Base-by-base conservation (phyloP, 2,113 vertebrate genomes). In the Bungarus multicinctus region DNA sequence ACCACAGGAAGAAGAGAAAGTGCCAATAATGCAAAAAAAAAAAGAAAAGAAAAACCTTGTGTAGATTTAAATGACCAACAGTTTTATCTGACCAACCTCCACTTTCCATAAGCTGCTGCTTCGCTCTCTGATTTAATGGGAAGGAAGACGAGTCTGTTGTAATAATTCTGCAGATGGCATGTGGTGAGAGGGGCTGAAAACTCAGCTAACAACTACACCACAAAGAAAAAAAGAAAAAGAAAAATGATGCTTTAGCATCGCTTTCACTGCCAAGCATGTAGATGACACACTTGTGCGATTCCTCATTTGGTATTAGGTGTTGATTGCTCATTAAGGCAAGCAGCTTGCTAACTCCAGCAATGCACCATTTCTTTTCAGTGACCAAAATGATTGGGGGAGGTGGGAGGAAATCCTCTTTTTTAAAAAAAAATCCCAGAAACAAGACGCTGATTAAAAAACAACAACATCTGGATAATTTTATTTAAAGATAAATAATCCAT, bases 311-410 rank as follows among this genome's bases (percentile, higher is more conserved):
- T 95, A 97, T 97, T 97, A 97, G 90, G 93, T 89, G 97, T 93
- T 96, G 92, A 96, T 97, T 96, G 96, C 96, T 97, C 97, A 96
- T 97, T 97, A 97, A 97, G 95, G 97, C 96, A 97, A 97, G 96
- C 96, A 97, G 96, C 96, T 97, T 97, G 96, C 95, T 97, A 96
- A 96, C 94, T 96, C 91, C 95, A 89, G 96, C 88, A 96, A 96
- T 94, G 95, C 94, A 97, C 96, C 96, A 96, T 96, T 96, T 94
- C 93, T 95, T 97, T 94, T 95, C 94, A 93, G 95, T 97, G 96
- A 97, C 97, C 96, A 97, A 96, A 97, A 81, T 95, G 96, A 94
- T 93, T 97, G 94, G 94, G 94, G 50, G 25, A 12, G 5, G 4
- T 16, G n/a, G n/a, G 5, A 5, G n/a, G 2, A 5, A 39, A 81